Conservation (phyloP, 2,113 vertebrate species). For the Dryoscopus gambensis region DNA sequence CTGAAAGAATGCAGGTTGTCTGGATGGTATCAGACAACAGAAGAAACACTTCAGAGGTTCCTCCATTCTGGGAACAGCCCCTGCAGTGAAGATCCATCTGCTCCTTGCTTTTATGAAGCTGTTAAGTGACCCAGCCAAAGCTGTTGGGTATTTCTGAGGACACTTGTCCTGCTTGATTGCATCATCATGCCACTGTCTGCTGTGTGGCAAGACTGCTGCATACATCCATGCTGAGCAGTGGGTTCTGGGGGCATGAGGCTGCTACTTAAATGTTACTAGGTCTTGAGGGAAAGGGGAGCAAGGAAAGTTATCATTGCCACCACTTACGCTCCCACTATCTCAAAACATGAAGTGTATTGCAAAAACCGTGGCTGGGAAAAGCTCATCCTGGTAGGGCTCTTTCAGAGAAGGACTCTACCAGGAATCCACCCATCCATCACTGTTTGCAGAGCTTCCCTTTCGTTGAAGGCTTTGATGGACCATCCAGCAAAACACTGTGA, state of each 20-base stretch:
- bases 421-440: not conserved
- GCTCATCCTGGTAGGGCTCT: not conserved
- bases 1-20: not conserved
- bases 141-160: not conserved
- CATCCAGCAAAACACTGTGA: not conserved
- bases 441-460: not conserved
- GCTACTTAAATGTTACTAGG: not conserved
- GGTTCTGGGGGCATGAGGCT: not conserved
- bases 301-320: not conserved
- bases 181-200: not conserved
- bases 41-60: not conserved
- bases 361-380: not conserved
- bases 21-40: not conserved
- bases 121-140: not conserved
- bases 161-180: not conserved
- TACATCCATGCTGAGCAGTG: not conserved
- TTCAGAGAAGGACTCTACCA: not conserved
- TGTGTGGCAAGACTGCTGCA: not conserved
- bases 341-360: not conserved
- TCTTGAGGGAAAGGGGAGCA: not conserved
- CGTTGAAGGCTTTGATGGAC: not conserved
- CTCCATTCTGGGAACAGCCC: not conserved
- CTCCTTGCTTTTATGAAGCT: not conserved
- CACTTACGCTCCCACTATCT: not conserved
- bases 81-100: not conserved